Evolutionary conservation across 2,797 vertebrate genomes (phyloP), one percentile per base, ranked within the genome.

Genomic region (Salarias fasciatus): DNA sequence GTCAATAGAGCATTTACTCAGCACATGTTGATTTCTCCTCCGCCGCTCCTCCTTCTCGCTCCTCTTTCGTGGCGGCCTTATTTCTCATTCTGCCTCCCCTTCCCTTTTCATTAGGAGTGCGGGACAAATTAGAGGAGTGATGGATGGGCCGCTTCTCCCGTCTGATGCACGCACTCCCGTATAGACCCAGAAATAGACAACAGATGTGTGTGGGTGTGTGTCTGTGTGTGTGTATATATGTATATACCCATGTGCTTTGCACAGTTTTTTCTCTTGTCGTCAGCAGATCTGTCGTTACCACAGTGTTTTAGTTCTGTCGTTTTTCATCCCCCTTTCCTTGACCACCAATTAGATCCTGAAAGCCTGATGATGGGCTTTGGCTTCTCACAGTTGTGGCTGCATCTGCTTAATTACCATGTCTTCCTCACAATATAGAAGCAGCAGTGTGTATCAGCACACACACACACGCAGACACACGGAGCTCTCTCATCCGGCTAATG

Each of bases 401-500:
- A 80, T 83, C 69, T 75, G 68, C 71, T 82, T 88, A 83, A 85
- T 83, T 81, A 78, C 61, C 53, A 68, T 53, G 58, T 62, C 62
- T 79, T 83, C 69, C 64, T 82, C 65, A 75, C 61, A 69, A 57
- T 75, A 66, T 38, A 80, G 57, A 57, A 35, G 24, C 30, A 49
- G 41, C 43, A 55, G 42, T 49, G 53, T 18, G 18, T 56, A 49
- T 13, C 12, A 45, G 28, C 28, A 8, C 8, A 35, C 24, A 29
- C 48, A 30, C 36, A 38, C 14, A 13, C 47, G 28, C 61, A 57
- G 48, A 42, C 53, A 60, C 45, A 53, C 53, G 69, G 44, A 51
- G 55, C 62, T 30, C 60, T 69, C 58, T 90, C 83, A 88, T 87
- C 71, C 63, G 54, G 52, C 84, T 90, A 90, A 91, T 88, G 88